Base-by-base conservation (phyloP, 2,888 invertebrate species). In the Drosophila sordidula region DNA sequence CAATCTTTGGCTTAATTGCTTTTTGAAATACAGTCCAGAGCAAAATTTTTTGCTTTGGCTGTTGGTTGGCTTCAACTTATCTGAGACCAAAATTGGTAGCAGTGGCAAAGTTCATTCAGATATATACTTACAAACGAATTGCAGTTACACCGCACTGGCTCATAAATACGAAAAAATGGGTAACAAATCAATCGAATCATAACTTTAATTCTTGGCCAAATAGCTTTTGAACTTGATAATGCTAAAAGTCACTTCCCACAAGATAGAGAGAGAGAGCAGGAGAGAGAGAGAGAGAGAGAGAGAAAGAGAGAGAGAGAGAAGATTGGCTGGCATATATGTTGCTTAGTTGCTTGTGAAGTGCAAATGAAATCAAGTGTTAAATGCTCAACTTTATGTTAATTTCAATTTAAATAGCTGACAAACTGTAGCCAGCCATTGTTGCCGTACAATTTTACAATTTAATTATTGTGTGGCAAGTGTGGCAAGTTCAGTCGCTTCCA, bases 51-150 rank as follows among this genome's bases (percentile, higher is more conserved):
- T 11, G 52, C 2, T 3, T 12, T 26, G 18, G 22, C 6, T 29
- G 1, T 8, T 32, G 32, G 4, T 11, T 32, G 11, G 11, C 18
- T 36, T n/a, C 9, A 51, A 25, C 51, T 47, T 29, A 45, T 26
- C n/a, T 6, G 4, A 39, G 22, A 46, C 4, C 18, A 16, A 29
- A 29, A 29, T 29, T 8, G 8, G 8, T 29, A 8, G 29, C 29
- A 29, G 8, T 22, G 47, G 41, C 39, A 46, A 61, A 61, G 45
- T 44, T 65, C 51, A 73, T 73, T 62, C 42, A 5, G 14, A 51
- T 42, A 25, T n/a, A 44, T 29, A 67, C 18, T 22, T 46, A 11
- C 61, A 46, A 9, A 52, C 11, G 41, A 47, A 41, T 51, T 44
- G 42, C 29, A 52, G 9, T 51, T 51, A 4, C 25, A 18, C 14